Conservation (phyloP, 2,113 vertebrate genomes). For the Embiotoca jacksoni region DNA sequence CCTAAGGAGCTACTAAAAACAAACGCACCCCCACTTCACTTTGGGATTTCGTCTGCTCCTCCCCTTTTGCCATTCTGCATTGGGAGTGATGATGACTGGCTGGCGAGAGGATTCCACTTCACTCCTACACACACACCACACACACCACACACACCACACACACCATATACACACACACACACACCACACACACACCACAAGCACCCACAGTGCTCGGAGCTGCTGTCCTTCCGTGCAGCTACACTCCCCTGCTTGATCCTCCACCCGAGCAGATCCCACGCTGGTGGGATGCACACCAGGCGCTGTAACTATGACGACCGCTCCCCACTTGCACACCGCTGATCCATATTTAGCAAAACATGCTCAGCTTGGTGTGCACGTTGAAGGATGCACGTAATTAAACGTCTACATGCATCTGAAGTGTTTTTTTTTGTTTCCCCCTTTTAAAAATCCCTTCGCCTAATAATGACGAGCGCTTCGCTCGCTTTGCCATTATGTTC, state of each 20-base stretch:
- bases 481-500: conserved; percentile 33
- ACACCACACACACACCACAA: conserved; percentile 24
- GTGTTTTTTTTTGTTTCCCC: background rate
- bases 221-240: conserved; percentile 47
- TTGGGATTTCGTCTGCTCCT: conserved; percentile 31
- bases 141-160: conserved; percentile 28
- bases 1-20: conserved; percentile 5
- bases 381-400: conserved; percentile 8
- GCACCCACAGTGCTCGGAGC: conserved; percentile 46
- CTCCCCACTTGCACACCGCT: conserved; percentile 42
- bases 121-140: conserved; percentile 41
- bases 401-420: conserved; percentile 1
- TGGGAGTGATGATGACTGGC: conserved; percentile 53
- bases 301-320: conserved; percentile 75
- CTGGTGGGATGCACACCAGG: conserved; percentile 64
- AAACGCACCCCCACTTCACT: conserved; percentile 2
- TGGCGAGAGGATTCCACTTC: conserved; percentile 57
- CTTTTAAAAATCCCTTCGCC: conserved; percentile 12
- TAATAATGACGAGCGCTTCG: conserved; percentile 24
- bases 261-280: conserved; percentile 54
- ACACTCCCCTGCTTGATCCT: conserved; percentile 55
- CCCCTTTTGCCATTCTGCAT: conserved; percentile 24
- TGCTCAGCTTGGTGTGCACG: background rate
- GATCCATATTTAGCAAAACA: conserved; percentile 39
- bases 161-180: background rate